Evolutionary conservation across 64 coral and sea anemone genomes (phyloP).

Genomic region (Cladopsammia gracilis): DNA sequence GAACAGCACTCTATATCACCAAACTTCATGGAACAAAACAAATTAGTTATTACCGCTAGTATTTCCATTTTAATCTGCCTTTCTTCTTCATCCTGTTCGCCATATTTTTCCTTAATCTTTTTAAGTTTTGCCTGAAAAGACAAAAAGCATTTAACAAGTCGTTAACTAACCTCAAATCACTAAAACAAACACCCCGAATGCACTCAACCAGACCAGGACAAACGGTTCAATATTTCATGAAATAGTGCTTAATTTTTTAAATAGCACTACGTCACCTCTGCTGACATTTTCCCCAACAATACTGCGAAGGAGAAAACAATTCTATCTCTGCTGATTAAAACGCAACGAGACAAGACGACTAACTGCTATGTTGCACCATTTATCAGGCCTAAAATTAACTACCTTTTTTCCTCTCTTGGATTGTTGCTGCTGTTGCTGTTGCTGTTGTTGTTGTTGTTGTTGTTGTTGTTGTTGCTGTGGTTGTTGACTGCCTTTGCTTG

Average conservation of each 20-base stretch:
- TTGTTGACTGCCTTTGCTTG: not conserved
- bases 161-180: not conserved
- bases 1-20: too few relatives aligned
- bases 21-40: not conserved
- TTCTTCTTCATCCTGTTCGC: slow-evolving; percentile 98
- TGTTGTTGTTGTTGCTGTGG: not conserved
- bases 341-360: too few relatives aligned
- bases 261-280: too few relatives aligned
- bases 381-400: not conserved
- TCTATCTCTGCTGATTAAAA: too few relatives aligned
- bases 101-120: slow-evolving; percentile 99
- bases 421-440: slow-evolving; percentile 67
- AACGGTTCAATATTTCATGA: too few relatives aligned
- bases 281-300: too few relatives aligned
- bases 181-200: not conserved
- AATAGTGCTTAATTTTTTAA: too few relatives aligned
- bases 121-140: slow-evolving; percentile 84
- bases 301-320: too few relatives aligned
- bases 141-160: not conserved
- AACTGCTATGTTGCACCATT: not conserved
- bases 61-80: slow-evolving; percentile 95
- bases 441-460: slow-evolving; percentile 7
- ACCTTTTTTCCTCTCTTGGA: slow-evolving; percentile 91
- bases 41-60: slow-evolving; percentile 65
- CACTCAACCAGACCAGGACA: too few relatives aligned